These are phyloP conservation scores for Montipora sp. DNA, from an alignment of 64 coral and sea anemone species.

Conservation along the genomic window DNA sequence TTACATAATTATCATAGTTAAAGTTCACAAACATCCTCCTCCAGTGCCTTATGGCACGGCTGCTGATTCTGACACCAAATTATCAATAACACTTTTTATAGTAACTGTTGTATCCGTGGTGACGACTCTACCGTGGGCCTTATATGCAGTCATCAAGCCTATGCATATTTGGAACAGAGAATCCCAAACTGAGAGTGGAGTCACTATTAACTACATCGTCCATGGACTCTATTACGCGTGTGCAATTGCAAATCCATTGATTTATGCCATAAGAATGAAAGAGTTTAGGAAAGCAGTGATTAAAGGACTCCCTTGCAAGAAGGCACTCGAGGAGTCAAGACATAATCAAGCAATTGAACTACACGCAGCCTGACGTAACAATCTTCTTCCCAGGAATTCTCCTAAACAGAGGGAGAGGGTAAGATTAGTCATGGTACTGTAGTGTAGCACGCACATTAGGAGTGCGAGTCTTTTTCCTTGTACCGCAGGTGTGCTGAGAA, in stretches of 20 bases:
- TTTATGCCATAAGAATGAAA: slow-evolving; percentile 14
- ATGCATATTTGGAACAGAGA: background rate
- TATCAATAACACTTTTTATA: background rate
- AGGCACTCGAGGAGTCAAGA: too few species aligned
- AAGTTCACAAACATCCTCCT: background rate
- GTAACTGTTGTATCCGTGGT: background rate
- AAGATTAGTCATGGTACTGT: too few species aligned
- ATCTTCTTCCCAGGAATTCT: too few species aligned
- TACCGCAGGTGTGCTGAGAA: too few species aligned
- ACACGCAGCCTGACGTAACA: too few species aligned
- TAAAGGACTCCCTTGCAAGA: background rate
- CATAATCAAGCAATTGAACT: background rate
- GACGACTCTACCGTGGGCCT: background rate
- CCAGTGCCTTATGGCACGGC: too few species aligned
- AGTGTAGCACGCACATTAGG: too few species aligned
- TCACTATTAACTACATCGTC: background rate
- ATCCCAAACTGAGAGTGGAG: background rate
- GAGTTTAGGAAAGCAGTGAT: background rate
- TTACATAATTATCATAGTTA: background rate
- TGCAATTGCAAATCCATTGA: background rate
- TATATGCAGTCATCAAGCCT: background rate
- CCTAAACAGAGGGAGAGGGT: too few species aligned
- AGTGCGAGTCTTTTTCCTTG: too few species aligned
- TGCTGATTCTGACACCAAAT: too few species aligned
- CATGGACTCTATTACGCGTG: background rate